These are phyloP conservation scores for Brachionus rotundiformis DNA, from an alignment of 1,140 invertebrate genomes.

Conservation along the genomic window DNA sequence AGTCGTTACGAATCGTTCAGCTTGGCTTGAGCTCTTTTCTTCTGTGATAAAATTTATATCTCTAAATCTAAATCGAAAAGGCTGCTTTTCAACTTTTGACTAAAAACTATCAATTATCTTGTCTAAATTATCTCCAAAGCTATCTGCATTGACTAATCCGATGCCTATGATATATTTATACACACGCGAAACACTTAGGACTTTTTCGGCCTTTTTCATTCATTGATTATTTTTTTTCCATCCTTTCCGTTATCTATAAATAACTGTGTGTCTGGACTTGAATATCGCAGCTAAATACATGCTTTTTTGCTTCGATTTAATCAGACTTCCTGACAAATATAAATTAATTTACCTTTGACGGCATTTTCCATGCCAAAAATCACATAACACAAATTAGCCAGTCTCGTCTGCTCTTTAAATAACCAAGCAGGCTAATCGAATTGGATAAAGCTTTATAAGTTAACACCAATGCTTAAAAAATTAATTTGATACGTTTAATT, in stretches of 20 bases:
- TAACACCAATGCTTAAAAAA: not conserved
- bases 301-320: not conserved
- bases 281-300: slow-evolving; percentile 32
- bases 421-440: not conserved
- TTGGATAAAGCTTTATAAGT: not conserved
- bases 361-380: not conserved
- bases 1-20: slow-evolving; percentile 19
- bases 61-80: slow-evolving; percentile 32
- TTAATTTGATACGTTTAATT: slow-evolving; percentile 31
- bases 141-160: slow-evolving; percentile 44
- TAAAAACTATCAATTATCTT: slow-evolving; percentile 35
- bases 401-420: not conserved
- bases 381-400: not conserved
- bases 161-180: slow-evolving; percentile 7
- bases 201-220: not conserved
- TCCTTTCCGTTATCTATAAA: slow-evolving; percentile 23
- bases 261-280: slow-evolving; percentile 26
- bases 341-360: slow-evolving; percentile 41
- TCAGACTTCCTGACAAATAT: slow-evolving; percentile 46
- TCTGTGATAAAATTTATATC: not conserved
- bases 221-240: not conserved
- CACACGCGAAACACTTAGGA: slow-evolving; percentile 27
- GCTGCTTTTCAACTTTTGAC: not conserved
- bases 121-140: slow-evolving; percentile 44
- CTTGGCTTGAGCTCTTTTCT: slow-evolving; percentile 19